Conservation (phyloP, 2,888 invertebrate species). For the Apotomis betuletana region DNA sequence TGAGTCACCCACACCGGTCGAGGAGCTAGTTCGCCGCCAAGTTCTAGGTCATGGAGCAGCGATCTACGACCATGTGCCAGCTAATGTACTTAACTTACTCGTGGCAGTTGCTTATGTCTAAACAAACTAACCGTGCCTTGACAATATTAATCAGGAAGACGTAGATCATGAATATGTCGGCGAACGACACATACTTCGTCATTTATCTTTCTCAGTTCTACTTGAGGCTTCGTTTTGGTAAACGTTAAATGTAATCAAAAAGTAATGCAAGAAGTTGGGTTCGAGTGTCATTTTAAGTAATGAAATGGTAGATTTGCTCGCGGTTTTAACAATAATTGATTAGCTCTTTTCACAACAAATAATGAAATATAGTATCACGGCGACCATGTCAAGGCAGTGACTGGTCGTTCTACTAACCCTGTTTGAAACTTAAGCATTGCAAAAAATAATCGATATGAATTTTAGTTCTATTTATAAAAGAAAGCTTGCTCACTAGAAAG, state of each 20-base stretch:
- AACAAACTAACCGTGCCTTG: too few relatives aligned
- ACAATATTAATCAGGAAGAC: too few relatives aligned
- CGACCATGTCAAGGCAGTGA: conserved; percentile 65
- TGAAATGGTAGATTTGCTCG: conserved; percentile 28
- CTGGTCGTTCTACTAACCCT: conserved; percentile 60
- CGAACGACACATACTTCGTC: too few relatives aligned
- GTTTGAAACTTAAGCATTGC: conserved; percentile 46
- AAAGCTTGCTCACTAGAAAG: not conserved
- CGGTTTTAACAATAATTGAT: conserved; percentile 46
- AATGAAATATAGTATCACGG: conserved; percentile 38
- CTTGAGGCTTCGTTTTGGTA: too few relatives aligned
- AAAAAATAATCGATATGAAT: conserved; percentile 14
- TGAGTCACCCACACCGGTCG: conserved; percentile 59
- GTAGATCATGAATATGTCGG: not conserved
- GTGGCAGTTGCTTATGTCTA: not conserved
- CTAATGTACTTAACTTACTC: not conserved
- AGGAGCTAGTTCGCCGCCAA: conserved; percentile 59
- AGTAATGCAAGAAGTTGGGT: too few relatives aligned
- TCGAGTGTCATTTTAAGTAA: conserved; percentile 19
- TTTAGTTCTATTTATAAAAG: not conserved
- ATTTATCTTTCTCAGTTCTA: too few relatives aligned
- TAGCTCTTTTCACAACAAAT: conserved; percentile 46
- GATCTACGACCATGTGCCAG: conserved; percentile 47
- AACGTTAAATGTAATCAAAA: too few relatives aligned
- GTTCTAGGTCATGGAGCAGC: conserved; percentile 77